Conservation (phyloP, 2,888 invertebrate genomes). For the Epirrhoe tristata region DNA sequence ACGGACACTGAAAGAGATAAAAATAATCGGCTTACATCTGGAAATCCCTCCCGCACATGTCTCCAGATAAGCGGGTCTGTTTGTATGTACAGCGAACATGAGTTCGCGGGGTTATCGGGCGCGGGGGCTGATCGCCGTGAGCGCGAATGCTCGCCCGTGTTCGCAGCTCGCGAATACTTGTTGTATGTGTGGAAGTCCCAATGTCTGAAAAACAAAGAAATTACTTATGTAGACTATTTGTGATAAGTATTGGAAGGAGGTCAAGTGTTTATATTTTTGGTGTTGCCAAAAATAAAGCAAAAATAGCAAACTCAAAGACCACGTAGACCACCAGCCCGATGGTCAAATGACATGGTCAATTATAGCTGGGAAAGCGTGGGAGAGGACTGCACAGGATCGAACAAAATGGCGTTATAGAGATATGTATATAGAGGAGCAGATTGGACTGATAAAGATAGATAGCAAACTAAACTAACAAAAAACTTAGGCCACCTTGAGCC, state of each 20-base stretch:
- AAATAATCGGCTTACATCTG: conserved; percentile 87
- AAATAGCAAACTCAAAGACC: no score
- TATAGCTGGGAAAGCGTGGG: no score
- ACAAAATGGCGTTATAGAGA: no score
- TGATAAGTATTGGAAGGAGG: neutral
- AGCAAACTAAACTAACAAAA: no score
- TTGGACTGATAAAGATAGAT: no score
- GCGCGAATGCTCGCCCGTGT: conserved; percentile 84
- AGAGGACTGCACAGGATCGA: no score
- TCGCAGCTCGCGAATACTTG: conserved; percentile 93
- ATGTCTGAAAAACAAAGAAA: conserved; percentile 52
- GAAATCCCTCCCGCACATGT: conserved; percentile 93
- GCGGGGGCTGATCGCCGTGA: conserved; percentile 75
- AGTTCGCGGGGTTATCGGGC: conserved; percentile 90
- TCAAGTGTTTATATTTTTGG: no score
- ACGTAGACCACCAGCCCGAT: no score
- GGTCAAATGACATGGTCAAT: no score
- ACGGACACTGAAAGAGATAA: neutral
- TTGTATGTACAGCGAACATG: conserved; percentile 98
- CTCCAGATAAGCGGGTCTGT: conserved; percentile 99
- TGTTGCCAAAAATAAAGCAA: no score
- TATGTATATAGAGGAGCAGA: no score
- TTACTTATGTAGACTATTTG: neutral
- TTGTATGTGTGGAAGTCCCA: conserved; percentile 84
- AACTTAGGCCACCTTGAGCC: no score